Percentiles rank a stretch among this genome's conserved stretches.
phyloP scores from a whole-genome alignment of 2,888 invertebrate species.

The Leptura quadrifasciata region DNA sequence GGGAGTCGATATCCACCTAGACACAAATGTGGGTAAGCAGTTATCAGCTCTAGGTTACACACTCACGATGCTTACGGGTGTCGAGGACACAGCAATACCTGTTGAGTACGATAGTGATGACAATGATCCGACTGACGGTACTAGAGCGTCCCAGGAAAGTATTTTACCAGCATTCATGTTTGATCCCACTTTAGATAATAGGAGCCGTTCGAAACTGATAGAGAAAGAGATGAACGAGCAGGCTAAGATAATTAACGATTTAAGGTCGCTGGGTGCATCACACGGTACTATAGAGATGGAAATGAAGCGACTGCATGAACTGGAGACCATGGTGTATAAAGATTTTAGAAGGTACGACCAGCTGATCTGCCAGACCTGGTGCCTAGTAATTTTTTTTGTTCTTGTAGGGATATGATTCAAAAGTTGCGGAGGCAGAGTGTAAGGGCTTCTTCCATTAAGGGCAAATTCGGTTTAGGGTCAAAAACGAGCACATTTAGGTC shows the following conservation, averaged over 20 bases:
- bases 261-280: constrained; percentile 74
- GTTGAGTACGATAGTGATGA: constrained; percentile 87
- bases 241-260: constrained; percentile 94
- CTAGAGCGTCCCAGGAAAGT: constrained; percentile 81
- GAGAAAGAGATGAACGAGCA: constrained; percentile 99
- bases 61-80: constrained; percentile 94
- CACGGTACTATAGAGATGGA: constrained; percentile 90
- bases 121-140: constrained; percentile 82
- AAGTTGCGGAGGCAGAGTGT: constrained; percentile 90
- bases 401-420: constrained; percentile 91
- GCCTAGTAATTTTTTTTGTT: constrained; percentile 13
- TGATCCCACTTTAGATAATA: constrained; percentile 86
- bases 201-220: constrained; percentile 92
- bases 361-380: background rate
- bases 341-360: constrained; percentile 85
- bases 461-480: constrained; percentile 83
- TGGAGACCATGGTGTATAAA: constrained; percentile 95
- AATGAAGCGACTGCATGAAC: constrained; percentile 91
- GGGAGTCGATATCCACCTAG: constrained; percentile 97
- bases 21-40: constrained; percentile 97
- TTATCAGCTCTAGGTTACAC: constrained; percentile 96
- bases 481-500: constrained; percentile 82
- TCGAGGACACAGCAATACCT: constrained; percentile 79
- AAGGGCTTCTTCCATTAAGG: constrained; percentile 85
- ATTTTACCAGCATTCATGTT: constrained; percentile 89